Evolutionary conservation across 2,113 vertebrate genomes (phyloP), one percentile per base, ranked within the genome.

Genomic region (Gavialis gangeticus): DNA sequence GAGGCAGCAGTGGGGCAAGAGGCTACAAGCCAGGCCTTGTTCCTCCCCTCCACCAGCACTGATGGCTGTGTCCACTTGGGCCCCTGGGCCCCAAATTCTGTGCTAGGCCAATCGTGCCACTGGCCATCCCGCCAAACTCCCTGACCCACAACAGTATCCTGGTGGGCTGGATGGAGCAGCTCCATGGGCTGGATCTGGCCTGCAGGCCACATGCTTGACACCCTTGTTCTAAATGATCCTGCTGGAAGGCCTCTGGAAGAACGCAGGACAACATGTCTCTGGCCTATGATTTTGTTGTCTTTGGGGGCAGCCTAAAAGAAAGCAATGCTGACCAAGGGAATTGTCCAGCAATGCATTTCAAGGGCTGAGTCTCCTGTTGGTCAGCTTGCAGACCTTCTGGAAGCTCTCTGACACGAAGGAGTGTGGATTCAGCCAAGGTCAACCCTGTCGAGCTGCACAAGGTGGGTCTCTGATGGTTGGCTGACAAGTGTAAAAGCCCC

Each of bases 91-190:
- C 46, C 46, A 7, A 46, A 46, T 46, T 46, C 46, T 46, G 46
- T 46, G 46, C 46, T 46, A 46, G 46, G 46, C 6, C 46, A 46
- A 6, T 46, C 46, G 46, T 3, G 46, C 46, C 46, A 46, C 46
- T 46, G 46, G 46, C 46, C 46, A 46, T 46, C 46, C 46, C 7
- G 46, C 46, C 46, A 46, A 46, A 46, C 46, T 46, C 46, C 46
- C 46, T 46, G 46, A 9, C 46, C 46, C 46, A 12, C 81, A 69
- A 28, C 66, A 15, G 46, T 16, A 64, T 15, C 6, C 2, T 0
- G 4, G 10, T 64, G 0, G 0, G 10, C 1, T 1, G 54, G 22
- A 17, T n/a, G 58, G 58, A 84, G 62, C 88, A 88, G 4, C 2
- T 77, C 22, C 30, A 30, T 84, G 64, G 22, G 57, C 59, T 69